Percentiles rank a stretch among this genome's conserved stretches.
Conservation (phyloP, 2,113 vertebrate species). For the Alethe castanea region DNA sequence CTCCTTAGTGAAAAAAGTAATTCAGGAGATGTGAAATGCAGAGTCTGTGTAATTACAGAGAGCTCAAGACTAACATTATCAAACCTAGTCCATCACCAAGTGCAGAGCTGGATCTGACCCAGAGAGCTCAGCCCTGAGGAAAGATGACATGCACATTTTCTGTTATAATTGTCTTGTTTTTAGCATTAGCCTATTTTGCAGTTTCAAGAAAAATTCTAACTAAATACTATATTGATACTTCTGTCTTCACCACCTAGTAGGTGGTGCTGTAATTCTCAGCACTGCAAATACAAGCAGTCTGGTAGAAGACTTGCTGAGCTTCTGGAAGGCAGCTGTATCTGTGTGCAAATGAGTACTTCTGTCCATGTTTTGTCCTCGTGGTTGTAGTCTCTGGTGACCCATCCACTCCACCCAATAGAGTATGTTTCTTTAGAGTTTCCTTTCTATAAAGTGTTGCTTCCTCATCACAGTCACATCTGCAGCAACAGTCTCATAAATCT, state of each 20-base stretch:
- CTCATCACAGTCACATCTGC: slow-evolving; percentile 52
- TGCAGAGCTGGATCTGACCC: background rate
- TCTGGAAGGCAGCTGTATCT: background rate
- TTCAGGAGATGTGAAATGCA: background rate
- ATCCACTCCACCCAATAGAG: slow-evolving; percentile 8
- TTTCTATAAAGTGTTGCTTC: slow-evolving; percentile 50
- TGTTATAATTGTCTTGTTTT: background rate
- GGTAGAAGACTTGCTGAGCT: background rate
- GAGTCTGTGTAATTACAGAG: background rate
- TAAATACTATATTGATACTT: background rate
- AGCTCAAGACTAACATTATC: background rate
- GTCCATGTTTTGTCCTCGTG: background rate
- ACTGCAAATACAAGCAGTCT: background rate
- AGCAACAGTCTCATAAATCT: slow-evolving; percentile 56
- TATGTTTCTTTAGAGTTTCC: slow-evolving; percentile 51
- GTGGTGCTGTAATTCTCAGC: background rate
- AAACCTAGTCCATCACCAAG: background rate
- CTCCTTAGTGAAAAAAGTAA: background rate
- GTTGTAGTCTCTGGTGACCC: slow-evolving; percentile 5
- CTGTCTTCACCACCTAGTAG: background rate
- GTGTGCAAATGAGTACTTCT: background rate
- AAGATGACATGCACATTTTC: background rate
- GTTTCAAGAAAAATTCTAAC: background rate
- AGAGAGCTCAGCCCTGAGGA: background rate
- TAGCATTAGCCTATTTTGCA: background rate